These are phyloP conservation scores for Scelioninae gen. 2 DNA, from an alignment of 2,888 invertebrate species.

Conservation along the genomic window DNA sequence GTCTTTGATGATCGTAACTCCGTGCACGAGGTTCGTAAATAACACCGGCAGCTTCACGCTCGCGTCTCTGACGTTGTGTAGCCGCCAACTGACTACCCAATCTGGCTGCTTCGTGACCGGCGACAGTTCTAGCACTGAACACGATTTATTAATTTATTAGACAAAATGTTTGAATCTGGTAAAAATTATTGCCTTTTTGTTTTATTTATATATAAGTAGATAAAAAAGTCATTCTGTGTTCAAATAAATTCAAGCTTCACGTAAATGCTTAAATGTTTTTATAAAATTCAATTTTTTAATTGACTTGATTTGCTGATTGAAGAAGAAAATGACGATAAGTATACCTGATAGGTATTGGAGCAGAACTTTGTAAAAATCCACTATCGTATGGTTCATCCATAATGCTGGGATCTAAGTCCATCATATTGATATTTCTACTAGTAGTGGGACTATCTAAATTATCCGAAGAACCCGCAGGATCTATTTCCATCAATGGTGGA, in stretches of 20 bases:
- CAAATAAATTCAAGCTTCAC: no score
- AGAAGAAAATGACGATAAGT: constrained; percentile 9
- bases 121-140: constrained; percentile 79
- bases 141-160: no score
- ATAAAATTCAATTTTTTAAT: no score
- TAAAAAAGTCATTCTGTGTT: no score
- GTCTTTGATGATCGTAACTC: constrained; percentile 81
- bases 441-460: constrained; percentile 71
- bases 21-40: constrained; percentile 80
- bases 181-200: no score
- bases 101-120: constrained; percentile 87
- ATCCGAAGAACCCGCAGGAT: constrained; percentile 66
- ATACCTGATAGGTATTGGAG: constrained; percentile 73
- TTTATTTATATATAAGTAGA: no score
- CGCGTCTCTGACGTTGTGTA: constrained; percentile 73
- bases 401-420: constrained; percentile 74
- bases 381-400: constrained; percentile 74
- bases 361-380: constrained; percentile 73
- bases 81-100: constrained; percentile 79
- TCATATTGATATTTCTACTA: constrained; percentile 73
- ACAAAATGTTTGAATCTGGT: no score
- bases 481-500: constrained; percentile 68
- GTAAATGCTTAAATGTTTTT: no score
- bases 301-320: neutral
- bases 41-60: constrained; percentile 67